Evolutionary conservation across 1,140 invertebrate species (phyloP), one percentile per base, ranked within the genome.

Genomic region (Geopemphigus sp.): DNA sequence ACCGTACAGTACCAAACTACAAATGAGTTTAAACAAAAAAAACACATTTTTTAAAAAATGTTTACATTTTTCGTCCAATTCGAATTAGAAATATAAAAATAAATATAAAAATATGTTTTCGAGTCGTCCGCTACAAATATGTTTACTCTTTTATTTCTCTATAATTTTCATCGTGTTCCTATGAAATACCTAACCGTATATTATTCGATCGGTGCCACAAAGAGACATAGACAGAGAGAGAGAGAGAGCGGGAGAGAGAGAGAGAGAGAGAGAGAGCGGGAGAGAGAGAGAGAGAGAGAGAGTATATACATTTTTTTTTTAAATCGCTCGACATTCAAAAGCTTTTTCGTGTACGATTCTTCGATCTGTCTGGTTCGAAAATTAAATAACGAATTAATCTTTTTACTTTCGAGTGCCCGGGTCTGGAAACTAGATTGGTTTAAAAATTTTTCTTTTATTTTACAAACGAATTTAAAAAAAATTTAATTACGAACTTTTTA

Each of bases 401-500:
- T 59, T 59, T 59, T 59, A 59, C 14, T 59, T 59, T 59, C 56
- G 10, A 59, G 3, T 59, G n/a, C 24, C 22, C n/a, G 19, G 8
- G 22, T 24, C n/a, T 10, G 22, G 17, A 32, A 64, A 64, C 32
- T 17, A 64, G 29, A 39, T 64, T 39, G 19, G 17, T 39, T 64
- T 39, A 5, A 45, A 59, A 66, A 5, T 66, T 14, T 66, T 45
- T 45, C 45, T 45, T 66, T 66, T 22, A 45, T n/a, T n/a, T n/a
- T n/a, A 66, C 45, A 45, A 66, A n/a, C 19, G n/a, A 64, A 45
- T 22, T 45, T 6, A 26, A 66, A n/a, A 1, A 1, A 22, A 22
- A 19, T 64, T 66, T 45, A 45, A 45, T 45, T 45, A 66, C 32
- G 45, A 66, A 66, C n/a, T 66, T 66, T 45, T 66, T 45, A 66